Percentiles rank a stretch among this genome's conserved stretches.
phyloP scores from a whole-genome alignment of 30 jellyfish, hydroid and myxozoan species.

The Catostylus mosaicus region DNA sequence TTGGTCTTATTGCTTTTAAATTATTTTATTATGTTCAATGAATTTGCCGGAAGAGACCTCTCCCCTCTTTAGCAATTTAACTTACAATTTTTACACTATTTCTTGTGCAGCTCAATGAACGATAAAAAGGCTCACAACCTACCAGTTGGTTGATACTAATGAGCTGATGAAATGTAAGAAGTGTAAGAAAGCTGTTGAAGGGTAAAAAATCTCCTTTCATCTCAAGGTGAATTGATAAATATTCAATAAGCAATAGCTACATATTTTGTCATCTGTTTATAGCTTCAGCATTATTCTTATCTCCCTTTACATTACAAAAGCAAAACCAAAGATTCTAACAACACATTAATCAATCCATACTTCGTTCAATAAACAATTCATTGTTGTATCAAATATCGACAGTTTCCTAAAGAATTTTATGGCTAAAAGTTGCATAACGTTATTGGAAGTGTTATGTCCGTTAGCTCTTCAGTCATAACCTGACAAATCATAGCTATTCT shows the following conservation, averaged over 20 bases:
- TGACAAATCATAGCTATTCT: too few relatives aligned
- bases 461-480: too few relatives aligned
- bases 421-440: too few relatives aligned
- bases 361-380: background rate
- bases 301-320: background rate
- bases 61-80: background rate
- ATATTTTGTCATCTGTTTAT: background rate
- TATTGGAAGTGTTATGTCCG: too few relatives aligned
- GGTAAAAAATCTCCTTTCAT: background rate
- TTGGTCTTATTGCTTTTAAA: background rate
- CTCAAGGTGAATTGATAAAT: conserved; percentile 18
- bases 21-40: background rate
- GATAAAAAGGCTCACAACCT: too few relatives aligned
- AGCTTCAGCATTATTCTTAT: background rate
- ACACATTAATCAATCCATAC: background rate
- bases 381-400: too few relatives aligned
- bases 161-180: background rate
- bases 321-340: background rate
- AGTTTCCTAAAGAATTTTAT: too few relatives aligned
- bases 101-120: background rate
- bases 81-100: background rate
- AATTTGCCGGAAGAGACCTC: background rate
- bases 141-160: too few relatives aligned
- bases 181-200: background rate
- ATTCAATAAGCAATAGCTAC: conserved; percentile 6